Evolutionary conservation across 35 echinoderm and acorn worm genomes (phyloP).

Genomic region (Hemicentrotus pulcherrimus): DNA sequence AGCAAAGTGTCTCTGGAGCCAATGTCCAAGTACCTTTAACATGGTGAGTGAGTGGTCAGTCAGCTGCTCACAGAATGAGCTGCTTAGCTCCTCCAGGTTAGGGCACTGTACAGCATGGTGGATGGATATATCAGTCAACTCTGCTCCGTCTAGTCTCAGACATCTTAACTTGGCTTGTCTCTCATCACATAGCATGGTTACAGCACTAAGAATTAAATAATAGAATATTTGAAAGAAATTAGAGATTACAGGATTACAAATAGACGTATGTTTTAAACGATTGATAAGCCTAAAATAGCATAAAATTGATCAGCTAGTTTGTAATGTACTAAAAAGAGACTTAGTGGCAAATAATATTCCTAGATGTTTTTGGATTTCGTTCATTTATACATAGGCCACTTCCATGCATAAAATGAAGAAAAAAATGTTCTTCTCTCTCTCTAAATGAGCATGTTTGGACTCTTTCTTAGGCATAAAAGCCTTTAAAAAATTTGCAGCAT

Average conservation of each 20-base stretch:
- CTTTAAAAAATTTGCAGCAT: too few species aligned
- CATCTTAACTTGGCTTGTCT: slow-evolving; percentile 34
- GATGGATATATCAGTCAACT: slow-evolving; percentile 61
- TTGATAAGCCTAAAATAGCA: too few species aligned
- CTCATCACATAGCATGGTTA: slow-evolving; percentile 49
- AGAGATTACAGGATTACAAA: not conserved
- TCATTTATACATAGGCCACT: not conserved
- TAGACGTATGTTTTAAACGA: too few species aligned
- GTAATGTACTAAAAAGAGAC: too few species aligned
- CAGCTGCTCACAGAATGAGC: slow-evolving; percentile 70
- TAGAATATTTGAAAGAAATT: not conserved
- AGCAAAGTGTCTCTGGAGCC: too few species aligned
- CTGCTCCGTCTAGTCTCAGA: slow-evolving; percentile 67
- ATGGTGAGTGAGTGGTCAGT: slow-evolving; percentile 53
- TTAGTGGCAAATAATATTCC: not conserved
- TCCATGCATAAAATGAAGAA: not conserved
- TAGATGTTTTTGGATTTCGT: not conserved
- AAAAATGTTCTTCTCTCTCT: not conserved
- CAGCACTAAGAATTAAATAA: slow-evolving; percentile 50
- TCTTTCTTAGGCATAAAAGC: too few species aligned
- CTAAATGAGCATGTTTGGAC: not conserved
- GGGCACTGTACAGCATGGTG: slow-evolving; percentile 37
- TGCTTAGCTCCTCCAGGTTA: slow-evolving; percentile 46
- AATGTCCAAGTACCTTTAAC: slow-evolving; percentile 29
- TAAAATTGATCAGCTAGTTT: too few species aligned